phyloP scores from a whole-genome alignment of 2,113 vertebrate species.

The Neolamprologus hecqui region DNA sequence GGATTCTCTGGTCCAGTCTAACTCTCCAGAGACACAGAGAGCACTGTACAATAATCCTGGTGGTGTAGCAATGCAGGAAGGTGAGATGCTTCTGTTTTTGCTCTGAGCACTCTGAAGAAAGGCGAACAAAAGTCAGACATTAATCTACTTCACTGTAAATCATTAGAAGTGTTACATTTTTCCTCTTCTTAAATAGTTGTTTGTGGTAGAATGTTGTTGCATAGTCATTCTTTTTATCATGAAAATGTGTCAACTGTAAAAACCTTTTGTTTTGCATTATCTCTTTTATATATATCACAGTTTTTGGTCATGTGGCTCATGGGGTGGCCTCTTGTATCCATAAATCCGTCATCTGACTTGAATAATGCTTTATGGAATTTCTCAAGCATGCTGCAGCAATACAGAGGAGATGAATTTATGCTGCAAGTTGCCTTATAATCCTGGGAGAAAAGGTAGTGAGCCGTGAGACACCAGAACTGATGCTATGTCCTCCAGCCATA shows the following conservation, averaged over 20 bases:
- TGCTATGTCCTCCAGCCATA: slow-evolving; percentile 11
- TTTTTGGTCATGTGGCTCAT: not conserved
- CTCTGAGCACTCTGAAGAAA: not conserved
- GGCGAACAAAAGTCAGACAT: not conserved
- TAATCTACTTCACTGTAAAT: not conserved
- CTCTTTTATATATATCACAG: not conserved
- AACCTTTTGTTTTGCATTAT: not conserved
- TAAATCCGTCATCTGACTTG: slow-evolving; percentile 11
- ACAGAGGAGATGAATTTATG: slow-evolving; percentile 26
- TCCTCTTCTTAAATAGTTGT: not conserved
- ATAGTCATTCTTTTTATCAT: not conserved
- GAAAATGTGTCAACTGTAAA: not conserved
- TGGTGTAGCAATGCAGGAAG: not conserved
- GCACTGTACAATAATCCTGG: not conserved
- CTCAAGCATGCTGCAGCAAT: slow-evolving; percentile 16
- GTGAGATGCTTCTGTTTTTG: not conserved
- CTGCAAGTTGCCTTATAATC: slow-evolving; percentile 6
- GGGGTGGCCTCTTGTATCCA: slow-evolving; percentile 1
- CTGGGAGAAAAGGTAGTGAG: slow-evolving; percentile 11
- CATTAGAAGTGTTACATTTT: not conserved
- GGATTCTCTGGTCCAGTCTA: slow-evolving; percentile 2
- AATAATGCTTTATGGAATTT: slow-evolving; percentile 21
- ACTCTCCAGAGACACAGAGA: slow-evolving; percentile 9
- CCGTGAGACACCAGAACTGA: slow-evolving; percentile 35
- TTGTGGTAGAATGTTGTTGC: not conserved